Evolutionary conservation across 1,140 invertebrate genomes (phyloP), one percentile per base, ranked within the genome.

Genomic region (Saccostrea echinata): DNA sequence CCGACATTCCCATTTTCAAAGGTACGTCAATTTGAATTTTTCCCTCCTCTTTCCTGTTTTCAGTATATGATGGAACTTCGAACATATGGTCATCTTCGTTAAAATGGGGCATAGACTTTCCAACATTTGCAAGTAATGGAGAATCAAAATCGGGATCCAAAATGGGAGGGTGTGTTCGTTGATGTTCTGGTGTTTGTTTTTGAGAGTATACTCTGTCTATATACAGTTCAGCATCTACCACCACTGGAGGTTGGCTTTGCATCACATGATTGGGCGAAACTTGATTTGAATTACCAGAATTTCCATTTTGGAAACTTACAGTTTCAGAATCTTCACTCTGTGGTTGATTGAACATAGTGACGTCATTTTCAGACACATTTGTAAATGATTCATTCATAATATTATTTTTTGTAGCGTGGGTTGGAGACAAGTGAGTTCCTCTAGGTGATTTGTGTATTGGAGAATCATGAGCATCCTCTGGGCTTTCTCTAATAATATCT

Each of bases 401-500:
- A 16, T 27, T 81, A 88, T 35, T 85, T 24, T 84, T 90, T 71
- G 2, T 85, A 91, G 35, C 43, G 35, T 83, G 35, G 11, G 6
- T 53, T 18, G 81, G 81, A 52, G 81, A 83, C 16, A 83, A n/a
- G 11, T 52, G 35, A 51, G 8, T 83, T 12, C 81, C 52, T 51
- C 43, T 88, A 52, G 88, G 88, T 53, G 88, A 89, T 33, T 55
- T 82, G 83, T 90, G 51, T 86, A 87, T 55, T 88, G 89, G 33
- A 90, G 87, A 86, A 82, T 86, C 82, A 90, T 85, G 88, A 84
- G 90, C 83, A 88, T 91, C 87, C 24, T 91, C 90, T 6, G 92
- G 92, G 61, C 90, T 92, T 90, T 93, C 92, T 87, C 90, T 86
- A 21, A 92, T 90, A 61, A 92, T 90, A 24, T 92, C 90, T 76